A percentile compares a stretch with the other conserved stretches of the same genome.
These are phyloP conservation scores for Lepidocolaptes lacrymiger DNA, from an alignment of 2,797 vertebrate genomes.

Conservation along the genomic window DNA sequence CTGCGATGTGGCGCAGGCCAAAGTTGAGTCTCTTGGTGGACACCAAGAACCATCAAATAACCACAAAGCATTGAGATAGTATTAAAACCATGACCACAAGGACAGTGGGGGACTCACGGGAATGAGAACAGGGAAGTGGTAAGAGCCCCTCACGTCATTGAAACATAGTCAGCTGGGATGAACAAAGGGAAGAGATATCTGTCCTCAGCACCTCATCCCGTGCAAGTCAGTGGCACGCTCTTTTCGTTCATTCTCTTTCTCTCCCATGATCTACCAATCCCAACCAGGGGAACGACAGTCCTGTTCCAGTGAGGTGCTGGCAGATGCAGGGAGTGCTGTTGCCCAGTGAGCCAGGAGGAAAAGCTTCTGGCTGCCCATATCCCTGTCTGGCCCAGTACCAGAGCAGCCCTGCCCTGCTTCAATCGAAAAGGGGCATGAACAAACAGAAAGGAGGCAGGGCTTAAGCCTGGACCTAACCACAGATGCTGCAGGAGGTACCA, in stretches of 20 bases:
- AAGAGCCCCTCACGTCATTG: neutral
- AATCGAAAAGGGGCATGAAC: rapidly evolving
- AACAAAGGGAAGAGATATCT: neutral
- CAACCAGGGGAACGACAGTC: neutral
- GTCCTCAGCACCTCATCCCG: neutral
- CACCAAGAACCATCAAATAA: neutral
- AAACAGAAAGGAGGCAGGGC: neutral
- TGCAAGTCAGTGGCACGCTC: rapidly evolving
- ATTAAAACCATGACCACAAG: neutral
- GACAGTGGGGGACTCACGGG: neutral
- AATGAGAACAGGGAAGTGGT: rapidly evolving
- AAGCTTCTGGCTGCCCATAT: neutral
- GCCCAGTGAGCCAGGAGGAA: neutral
- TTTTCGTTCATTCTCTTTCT: neutral
- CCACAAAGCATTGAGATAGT: rapidly evolving
- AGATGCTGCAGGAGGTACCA: neutral
- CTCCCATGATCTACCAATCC: neutral
- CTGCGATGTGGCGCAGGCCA: rapidly evolving
- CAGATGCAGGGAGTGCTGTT: neutral
- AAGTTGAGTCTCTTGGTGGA: rapidly evolving
- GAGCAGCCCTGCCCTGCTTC: neutral
- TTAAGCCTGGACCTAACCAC: neutral
- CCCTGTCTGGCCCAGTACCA: too few species aligned
- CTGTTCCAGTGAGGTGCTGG: neutral
- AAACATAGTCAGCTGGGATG: neutral